Evolutionary conservation across 2,888 invertebrate species (phyloP), one percentile per base, ranked within the genome.

Genomic region (Zelleria hepariella): DNA sequence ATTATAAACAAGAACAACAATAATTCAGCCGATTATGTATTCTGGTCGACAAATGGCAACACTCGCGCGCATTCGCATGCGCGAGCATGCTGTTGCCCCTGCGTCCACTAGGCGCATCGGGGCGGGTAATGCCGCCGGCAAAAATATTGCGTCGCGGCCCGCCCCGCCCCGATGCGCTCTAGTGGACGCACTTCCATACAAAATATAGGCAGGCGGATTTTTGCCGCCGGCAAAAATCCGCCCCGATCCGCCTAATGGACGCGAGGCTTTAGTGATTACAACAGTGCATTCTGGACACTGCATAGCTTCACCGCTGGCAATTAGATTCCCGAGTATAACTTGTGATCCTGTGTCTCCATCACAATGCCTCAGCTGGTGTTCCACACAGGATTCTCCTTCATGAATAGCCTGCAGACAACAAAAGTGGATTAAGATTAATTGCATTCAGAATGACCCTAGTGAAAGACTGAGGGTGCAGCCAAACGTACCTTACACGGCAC

Each of bases 221-320:
- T n/a, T n/a, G n/a, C n/a, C n/a, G n/a, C n/a, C n/a, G n/a, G n/a
- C n/a, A n/a, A n/a, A n/a, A n/a, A n/a, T n/a, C n/a, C n/a, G n/a
- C n/a, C n/a, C n/a, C n/a, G n/a, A n/a, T n/a, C n/a, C n/a, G n/a
- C n/a, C n/a, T n/a, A n/a, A n/a, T n/a, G n/a, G n/a, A n/a, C n/a
- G n/a, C n/a, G n/a, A n/a, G n/a, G n/a, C n/a, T 7, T 32, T 49
- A 3, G 20, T 6, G 10, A 21, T 21, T 7, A 18, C 6, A 49
- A 20, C 8, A 21, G 4, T 20, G 75, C 97, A 98, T 59, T 94
- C 94, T 5, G 97, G 97, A 81, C 97, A 97, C 58, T 92, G 91
- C 74, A 97, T 91, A 0, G 97, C 97, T 82, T 97, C 96, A 0
- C 96, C 96, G 60, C 93, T 91, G 27, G 91, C 90, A 58, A 97